These are phyloP conservation scores for Micrasema minimum DNA, from an alignment of 1,140 invertebrate genomes.

Conservation along the genomic window DNA sequence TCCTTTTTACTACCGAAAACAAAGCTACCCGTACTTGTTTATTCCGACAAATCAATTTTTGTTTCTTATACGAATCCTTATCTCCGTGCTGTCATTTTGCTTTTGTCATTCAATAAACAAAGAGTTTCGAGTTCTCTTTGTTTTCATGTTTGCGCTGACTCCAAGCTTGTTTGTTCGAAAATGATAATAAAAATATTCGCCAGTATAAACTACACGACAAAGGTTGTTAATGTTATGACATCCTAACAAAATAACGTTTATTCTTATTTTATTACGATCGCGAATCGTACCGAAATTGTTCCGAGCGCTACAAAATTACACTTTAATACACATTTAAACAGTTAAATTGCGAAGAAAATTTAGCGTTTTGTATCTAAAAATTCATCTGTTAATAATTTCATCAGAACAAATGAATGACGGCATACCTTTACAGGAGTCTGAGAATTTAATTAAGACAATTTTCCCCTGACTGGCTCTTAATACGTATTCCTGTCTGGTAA, in stretches of 20 bases:
- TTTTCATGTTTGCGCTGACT: constrained; percentile 11
- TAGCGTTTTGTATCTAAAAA: no score
- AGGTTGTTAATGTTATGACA: constrained; percentile 2
- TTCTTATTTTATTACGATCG: no score
- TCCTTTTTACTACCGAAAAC: constrained; percentile 26
- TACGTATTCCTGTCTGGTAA: constrained; percentile 1
- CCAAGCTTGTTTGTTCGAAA: constrained; percentile 6
- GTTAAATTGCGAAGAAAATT: no score
- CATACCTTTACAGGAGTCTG: no score
- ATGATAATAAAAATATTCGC: constrained; percentile 12
- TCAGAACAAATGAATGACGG: no score
- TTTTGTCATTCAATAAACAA: constrained; percentile 32
- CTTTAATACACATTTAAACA: no score
- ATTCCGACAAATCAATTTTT: constrained; percentile 22
- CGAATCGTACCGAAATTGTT: no score
- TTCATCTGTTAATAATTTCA: no score
- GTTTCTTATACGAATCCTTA: constrained; percentile 26
- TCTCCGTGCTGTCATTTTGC: constrained; percentile 20
- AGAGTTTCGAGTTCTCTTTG: constrained; percentile 14
- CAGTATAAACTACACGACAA: neutral
- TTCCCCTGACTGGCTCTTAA: constrained; percentile 20
- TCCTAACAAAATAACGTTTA: neutral
- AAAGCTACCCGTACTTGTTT: neutral
- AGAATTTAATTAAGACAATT: constrained; percentile 24
- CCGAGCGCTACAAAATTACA: no score